Base-by-base conservation (phyloP, 1,140 invertebrate genomes). In the Anastatus disparis region DNA sequence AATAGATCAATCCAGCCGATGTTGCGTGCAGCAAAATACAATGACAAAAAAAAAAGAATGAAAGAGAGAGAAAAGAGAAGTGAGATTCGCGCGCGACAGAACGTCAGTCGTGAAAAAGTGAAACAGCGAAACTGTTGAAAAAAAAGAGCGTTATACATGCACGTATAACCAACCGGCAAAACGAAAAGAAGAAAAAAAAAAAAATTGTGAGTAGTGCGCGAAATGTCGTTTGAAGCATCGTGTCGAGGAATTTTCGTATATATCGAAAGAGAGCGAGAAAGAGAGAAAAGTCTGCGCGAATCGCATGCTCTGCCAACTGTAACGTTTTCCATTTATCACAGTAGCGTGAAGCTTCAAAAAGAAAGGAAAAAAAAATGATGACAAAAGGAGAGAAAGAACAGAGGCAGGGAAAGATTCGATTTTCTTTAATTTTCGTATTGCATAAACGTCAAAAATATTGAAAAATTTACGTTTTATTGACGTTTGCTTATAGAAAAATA, bases 241-340 rank as follows among this genome's bases (percentile, higher is more conserved):
- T 40, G 31, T 26, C 31, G 35, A 42, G 58, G 24, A 69, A 59
- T 61, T 61, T 69, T 40, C 27, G 55, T 42, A 50, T 68, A n/a
- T n/a, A n/a, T n/a, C 42, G n/a, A n/a, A n/a, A n/a, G n/a, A n/a
- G n/a, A n/a, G n/a, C n/a, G n/a, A n/a, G n/a, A n/a, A n/a, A n/a
- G n/a, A n/a, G n/a, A n/a, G 55, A 68, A 48, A 50, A 22, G 20
- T 50, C 26, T 55, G 29, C 40, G 15, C 20, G 17, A 38, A 40
- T n/a, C 64, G 38, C 63, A 35, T n/a, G n/a, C 15, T 10, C 8
- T 12, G n/a, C n/a, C 24, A 22, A 53, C n/a, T 58, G 55, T 55
- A 53, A 56, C 55, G 15, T 27, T 68, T 50, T 59, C 40, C 65
- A 58, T 68, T 68, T 68, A 68, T 68, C 44, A 58, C 55, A n/a